Evolutionary conservation across 1,140 invertebrate genomes (phyloP).

Genomic region (Eufriesea mexicana): DNA sequence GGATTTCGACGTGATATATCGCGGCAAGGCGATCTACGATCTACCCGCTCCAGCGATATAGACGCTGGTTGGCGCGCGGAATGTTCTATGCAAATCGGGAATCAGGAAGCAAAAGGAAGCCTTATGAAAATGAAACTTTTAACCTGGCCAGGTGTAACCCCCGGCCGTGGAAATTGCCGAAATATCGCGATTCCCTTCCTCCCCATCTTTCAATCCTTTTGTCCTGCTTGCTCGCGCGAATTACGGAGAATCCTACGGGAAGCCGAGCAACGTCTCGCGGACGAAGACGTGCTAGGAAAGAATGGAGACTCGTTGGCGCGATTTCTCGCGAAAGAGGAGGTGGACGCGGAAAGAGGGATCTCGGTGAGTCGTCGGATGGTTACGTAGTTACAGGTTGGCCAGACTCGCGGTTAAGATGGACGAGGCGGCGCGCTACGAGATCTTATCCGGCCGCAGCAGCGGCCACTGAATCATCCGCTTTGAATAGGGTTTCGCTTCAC

Average conservation of each 20-base stretch:
- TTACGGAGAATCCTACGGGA: no score
- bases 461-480: conserved; percentile 81
- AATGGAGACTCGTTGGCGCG: conserved; percentile 40
- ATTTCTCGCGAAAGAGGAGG: conserved; percentile 60
- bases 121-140: conserved; percentile 46
- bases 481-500: conserved; percentile 78
- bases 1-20: conserved; percentile 52
- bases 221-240: neutral
- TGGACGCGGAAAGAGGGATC: conserved; percentile 53
- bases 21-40: conserved; percentile 49
- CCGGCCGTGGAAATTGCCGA: conserved; percentile 9
- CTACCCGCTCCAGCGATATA: conserved; percentile 28
- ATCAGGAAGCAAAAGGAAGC: conserved; percentile 47
- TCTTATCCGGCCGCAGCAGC: conserved; percentile 79
- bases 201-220: neutral
- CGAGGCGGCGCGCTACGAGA: conserved; percentile 77
- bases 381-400: conserved; percentile 76
- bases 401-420: conserved; percentile 75
- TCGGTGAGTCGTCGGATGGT: conserved; percentile 64
- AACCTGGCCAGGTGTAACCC: conserved; percentile 14
- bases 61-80: conserved; percentile 4
- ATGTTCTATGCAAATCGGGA: conserved; percentile 59
- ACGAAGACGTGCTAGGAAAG: no score
- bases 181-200: conserved; percentile 2
- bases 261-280: neutral